Percentiles rank a stretch among this genome's conserved stretches.
These are phyloP conservation scores for Percopsis omiscomaycus DNA, from an alignment of 2,797 vertebrate genomes.

Conservation along the genomic window DNA sequence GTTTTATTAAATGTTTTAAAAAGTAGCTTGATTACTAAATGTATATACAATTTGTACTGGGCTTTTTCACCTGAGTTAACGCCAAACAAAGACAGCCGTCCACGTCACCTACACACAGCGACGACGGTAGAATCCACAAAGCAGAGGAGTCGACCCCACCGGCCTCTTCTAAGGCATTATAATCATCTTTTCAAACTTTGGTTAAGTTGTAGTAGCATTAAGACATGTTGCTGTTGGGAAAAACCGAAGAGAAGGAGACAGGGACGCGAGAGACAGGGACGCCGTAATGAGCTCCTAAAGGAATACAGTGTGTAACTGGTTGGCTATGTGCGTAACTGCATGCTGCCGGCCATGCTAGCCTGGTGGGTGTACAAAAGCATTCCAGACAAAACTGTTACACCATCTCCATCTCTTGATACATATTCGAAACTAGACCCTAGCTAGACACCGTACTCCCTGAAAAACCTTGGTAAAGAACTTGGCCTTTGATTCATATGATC, in stretches of 20 bases:
- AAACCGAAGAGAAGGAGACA: slow-evolving; percentile 15
- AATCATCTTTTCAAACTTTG: too few relatives aligned
- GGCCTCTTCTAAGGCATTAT: too few relatives aligned
- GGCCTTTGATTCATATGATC: slow-evolving; percentile 18
- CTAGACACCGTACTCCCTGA: slow-evolving; percentile 3
- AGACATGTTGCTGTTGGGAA: slow-evolving; percentile 46
- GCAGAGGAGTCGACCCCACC: too few relatives aligned
- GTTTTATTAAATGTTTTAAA: too few relatives aligned
- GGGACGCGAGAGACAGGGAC: slow-evolving; percentile 18
- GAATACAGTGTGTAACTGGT: slow-evolving; percentile 17
- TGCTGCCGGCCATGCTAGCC: not conserved
- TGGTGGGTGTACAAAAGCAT: slow-evolving; percentile 1
- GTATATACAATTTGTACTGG: too few relatives aligned
- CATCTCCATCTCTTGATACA: not conserved
- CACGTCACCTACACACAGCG: too few relatives aligned
- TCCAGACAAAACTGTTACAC: slow-evolving; percentile 4
- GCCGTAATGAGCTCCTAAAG: slow-evolving; percentile 19
- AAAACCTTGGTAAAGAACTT: not conserved
- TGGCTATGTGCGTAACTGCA: slow-evolving; percentile 6
- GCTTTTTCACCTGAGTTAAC: too few relatives aligned
- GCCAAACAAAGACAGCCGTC: too few relatives aligned
- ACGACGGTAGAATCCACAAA: too few relatives aligned
- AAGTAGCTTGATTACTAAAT: too few relatives aligned
- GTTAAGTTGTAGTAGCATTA: slow-evolving; percentile 4
- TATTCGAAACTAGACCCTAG: not conserved